phyloP scores from a whole-genome alignment of 2,113 vertebrate genomes.

The Cyprinus carpio region DNA sequence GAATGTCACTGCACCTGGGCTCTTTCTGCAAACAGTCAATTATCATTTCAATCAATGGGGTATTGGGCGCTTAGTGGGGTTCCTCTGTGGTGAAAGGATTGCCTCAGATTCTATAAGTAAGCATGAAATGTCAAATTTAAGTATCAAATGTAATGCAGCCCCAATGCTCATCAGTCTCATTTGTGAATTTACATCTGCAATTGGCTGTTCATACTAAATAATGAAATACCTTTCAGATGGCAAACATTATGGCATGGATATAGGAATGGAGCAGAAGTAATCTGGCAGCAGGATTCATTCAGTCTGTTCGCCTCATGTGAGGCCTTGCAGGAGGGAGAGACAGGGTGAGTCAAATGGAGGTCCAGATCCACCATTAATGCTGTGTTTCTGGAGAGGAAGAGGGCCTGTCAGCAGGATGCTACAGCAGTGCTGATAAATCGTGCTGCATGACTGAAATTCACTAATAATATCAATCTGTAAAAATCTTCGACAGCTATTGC shows the following conservation, averaged over 20 bases:
- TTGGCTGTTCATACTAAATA: slow-evolving; percentile 9
- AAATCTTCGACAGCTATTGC: slow-evolving; percentile 32
- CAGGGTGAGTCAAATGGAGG: slow-evolving; percentile 2
- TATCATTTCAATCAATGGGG: slow-evolving; percentile 57
- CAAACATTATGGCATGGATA: not conserved
- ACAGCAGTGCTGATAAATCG: slow-evolving; percentile 32
- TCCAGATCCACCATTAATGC: slow-evolving; percentile 1
- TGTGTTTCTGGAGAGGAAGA: slow-evolving; percentile 30
- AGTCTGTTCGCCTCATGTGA: slow-evolving; percentile 1
- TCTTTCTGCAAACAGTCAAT: slow-evolving; percentile 55
- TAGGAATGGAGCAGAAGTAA: not conserved
- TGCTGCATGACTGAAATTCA: slow-evolving; percentile 35
- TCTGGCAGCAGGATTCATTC: not conserved
- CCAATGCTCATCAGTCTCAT: slow-evolving; percentile 28
- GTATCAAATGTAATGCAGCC: not conserved
- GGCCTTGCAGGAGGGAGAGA: slow-evolving; percentile 19
- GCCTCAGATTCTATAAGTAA: slow-evolving; percentile 51
- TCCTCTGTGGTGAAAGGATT: slow-evolving; percentile 41
- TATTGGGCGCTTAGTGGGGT: slow-evolving; percentile 46
- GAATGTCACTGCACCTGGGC: slow-evolving; percentile 57
- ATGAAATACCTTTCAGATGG: not conserved
- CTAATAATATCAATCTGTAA: slow-evolving; percentile 37
- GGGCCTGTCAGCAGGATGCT: slow-evolving; percentile 24
- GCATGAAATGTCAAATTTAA: slow-evolving; percentile 48
- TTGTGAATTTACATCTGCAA: slow-evolving; percentile 45